Percentiles rank a stretch among this genome's conserved stretches.
These are phyloP conservation scores for Trisateles emortualis DNA, from an alignment of 2,888 invertebrate genomes.

Conservation along the genomic window DNA sequence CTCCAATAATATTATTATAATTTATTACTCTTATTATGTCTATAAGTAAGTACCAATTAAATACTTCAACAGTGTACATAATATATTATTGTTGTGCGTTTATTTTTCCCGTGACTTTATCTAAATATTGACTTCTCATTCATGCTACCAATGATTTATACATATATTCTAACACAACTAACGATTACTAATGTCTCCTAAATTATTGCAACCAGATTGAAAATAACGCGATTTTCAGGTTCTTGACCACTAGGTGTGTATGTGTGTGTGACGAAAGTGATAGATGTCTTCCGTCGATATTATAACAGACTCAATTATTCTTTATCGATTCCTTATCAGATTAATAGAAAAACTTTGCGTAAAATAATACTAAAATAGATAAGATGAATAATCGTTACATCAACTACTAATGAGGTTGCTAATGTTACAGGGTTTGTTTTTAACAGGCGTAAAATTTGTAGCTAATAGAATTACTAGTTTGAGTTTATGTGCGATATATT, in stretches of 20 bases:
- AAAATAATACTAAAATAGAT: conserved; percentile 7
- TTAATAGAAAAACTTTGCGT: conserved; percentile 1
- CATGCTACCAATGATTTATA: conserved; percentile 30
- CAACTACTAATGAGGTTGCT: neutral
- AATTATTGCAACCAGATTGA: conserved; percentile 16
- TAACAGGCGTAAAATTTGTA: neutral
- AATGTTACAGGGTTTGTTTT: neutral
- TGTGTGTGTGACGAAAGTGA: conserved; percentile 11
- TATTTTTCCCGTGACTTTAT: conserved; percentile 32
- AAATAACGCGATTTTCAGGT: conserved; percentile 18
- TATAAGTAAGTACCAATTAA: conserved; percentile 38
- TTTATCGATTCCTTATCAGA: conserved; percentile 7
- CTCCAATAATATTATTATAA: conserved; percentile 30
- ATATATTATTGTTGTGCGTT: conserved; percentile 31
- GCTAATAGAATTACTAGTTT: neutral
- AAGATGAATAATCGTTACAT: neutral
- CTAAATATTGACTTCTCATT: conserved; percentile 42
- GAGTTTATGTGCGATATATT: no score
- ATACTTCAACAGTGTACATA: conserved; percentile 21
- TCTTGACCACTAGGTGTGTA: conserved; percentile 3
- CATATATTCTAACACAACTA: conserved; percentile 20
- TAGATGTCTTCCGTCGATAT: conserved; percentile 16
- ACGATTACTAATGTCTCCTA: conserved; percentile 19
- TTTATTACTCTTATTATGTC: conserved; percentile 31
- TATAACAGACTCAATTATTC: conserved; percentile 6